Conservation (phyloP, 2,888 invertebrate species). For the Drosophila subsilvestris region DNA sequence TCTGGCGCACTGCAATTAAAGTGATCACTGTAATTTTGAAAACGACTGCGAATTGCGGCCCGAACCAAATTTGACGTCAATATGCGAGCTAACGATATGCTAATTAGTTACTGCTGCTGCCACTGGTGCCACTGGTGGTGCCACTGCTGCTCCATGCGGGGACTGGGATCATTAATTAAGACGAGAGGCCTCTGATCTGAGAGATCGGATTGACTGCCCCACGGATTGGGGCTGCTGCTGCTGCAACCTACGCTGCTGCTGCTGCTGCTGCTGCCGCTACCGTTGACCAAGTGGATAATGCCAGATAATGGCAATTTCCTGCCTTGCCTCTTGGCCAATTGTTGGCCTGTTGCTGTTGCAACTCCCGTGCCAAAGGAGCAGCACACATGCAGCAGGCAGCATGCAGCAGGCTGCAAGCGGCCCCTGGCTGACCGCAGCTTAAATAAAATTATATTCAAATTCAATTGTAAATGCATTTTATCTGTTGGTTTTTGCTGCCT, state of each 20-base stretch:
- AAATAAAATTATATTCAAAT: slow-evolving; percentile 82
- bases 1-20: slow-evolving; percentile 81
- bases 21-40: slow-evolving; percentile 75
- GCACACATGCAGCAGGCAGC: slow-evolving; percentile 40
- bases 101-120: slow-evolving; percentile 64
- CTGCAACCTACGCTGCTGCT: slow-evolving; percentile 43
- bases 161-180: slow-evolving; percentile 73
- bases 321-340: slow-evolving; percentile 82
- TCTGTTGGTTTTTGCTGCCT: slow-evolving; percentile 76
- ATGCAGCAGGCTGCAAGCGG: slow-evolving; percentile 40
- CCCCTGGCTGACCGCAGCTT: slow-evolving; percentile 80
- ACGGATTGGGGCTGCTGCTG: slow-evolving; percentile 23
- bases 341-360: slow-evolving; percentile 45
- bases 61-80: slow-evolving; percentile 76
- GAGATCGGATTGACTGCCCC: slow-evolving; percentile 60
- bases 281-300: slow-evolving; percentile 78
- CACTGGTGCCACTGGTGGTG: slow-evolving; percentile 24
- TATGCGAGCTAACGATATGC: slow-evolving; percentile 76
- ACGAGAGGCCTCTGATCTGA: slow-evolving; percentile 69
- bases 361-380: slow-evolving; percentile 56
- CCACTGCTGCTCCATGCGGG: slow-evolving; percentile 16
- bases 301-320: slow-evolving; percentile 82
- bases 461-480: slow-evolving; percentile 83
- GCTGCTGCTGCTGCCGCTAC: slow-evolving; percentile 45
- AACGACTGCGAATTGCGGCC: slow-evolving; percentile 53